Base-by-base conservation (phyloP, 2,797 vertebrate genomes). In the Miichthys miiuy region DNA sequence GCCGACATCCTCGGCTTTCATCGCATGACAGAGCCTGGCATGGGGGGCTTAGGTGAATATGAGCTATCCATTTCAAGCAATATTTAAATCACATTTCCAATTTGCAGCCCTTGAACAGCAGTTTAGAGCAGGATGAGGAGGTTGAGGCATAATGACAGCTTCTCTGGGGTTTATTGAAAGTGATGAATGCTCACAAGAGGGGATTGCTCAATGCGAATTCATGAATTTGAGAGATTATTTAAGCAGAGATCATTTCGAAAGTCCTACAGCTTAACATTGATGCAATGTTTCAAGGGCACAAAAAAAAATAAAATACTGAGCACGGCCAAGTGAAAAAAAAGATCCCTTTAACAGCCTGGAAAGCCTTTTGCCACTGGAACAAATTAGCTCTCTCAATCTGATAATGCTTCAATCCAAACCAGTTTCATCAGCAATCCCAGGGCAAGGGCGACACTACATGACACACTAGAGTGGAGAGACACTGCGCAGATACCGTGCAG, bases 31-130 rank as follows among this genome's bases (percentile, higher is more conserved):
- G 77, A 76, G 82, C 77, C 78, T 78, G 82, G 83, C 63, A 73
- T 54, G 12, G n/a, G 41, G 87, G 87, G 87, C 84, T 92, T 92
- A 93, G 91, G 93, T 94, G 93, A 93, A 93, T 91, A 88, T 84
- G 84, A 94, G 90, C 92, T 91, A 91, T 93, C 88, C 79, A 82
- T 94, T 93, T 93, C 87, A 88, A 91, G 89, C 88, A 80, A 91
- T 92, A 93, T 95, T 94, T 94, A 94, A 95, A 95, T 94, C 90
- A 89, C 92, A 92, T 94, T 94, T 94, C 92, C 90, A 95, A 94
- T 94, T 94, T 94, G 91, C 87, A 88, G 90, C 90, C 89, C 92
- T 93, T 90, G 91, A 95, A 90, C 88, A 80, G 87, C 77, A 84
- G 93, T 92, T 91, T 90, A 91, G 89, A 88, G 90, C 69, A 61